phyloP scores from a whole-genome alignment of 2,113 vertebrate genomes.

The human region DNA sequence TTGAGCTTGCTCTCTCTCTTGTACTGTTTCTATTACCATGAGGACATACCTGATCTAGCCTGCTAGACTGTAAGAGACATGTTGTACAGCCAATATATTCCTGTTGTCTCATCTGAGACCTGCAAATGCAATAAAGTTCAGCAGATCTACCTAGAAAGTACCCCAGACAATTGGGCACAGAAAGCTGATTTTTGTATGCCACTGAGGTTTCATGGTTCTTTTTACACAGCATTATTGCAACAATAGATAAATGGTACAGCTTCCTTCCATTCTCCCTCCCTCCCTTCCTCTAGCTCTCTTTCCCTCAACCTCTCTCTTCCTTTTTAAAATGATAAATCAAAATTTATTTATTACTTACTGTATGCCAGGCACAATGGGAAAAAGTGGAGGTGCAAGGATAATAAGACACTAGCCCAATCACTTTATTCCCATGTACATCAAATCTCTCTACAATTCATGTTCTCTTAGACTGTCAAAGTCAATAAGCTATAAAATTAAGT shows the following conservation, averaged over 20 bases:
- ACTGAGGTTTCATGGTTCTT: not conserved
- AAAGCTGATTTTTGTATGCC: not conserved
- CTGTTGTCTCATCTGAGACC: not conserved
- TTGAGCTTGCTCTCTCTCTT: not conserved
- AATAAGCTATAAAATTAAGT: slow-evolving; percentile 61
- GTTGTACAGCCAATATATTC: not conserved
- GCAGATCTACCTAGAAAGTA: not conserved
- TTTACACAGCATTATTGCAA: not conserved
- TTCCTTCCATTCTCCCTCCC: not conserved
- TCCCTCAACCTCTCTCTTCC: not conserved
- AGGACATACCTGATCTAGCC: not conserved
- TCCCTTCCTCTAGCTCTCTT: not conserved
- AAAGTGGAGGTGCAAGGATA: not conserved
- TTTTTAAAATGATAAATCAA: slow-evolving; percentile 17
- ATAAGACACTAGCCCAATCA: not conserved
- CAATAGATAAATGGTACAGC: not conserved
- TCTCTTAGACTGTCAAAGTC: slow-evolving; percentile 48
- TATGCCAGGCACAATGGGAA: not conserved
- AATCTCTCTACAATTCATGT: not conserved
- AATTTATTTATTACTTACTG: slow-evolving; percentile 21
- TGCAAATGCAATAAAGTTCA: not conserved
- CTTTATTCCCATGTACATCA: not conserved
- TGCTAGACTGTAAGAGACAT: not conserved
- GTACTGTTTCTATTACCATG: not conserved
- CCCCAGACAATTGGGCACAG: not conserved